These are phyloP conservation scores for Cephus rjabovi DNA, from an alignment of 2,888 invertebrate species.

Conservation along the genomic window DNA sequence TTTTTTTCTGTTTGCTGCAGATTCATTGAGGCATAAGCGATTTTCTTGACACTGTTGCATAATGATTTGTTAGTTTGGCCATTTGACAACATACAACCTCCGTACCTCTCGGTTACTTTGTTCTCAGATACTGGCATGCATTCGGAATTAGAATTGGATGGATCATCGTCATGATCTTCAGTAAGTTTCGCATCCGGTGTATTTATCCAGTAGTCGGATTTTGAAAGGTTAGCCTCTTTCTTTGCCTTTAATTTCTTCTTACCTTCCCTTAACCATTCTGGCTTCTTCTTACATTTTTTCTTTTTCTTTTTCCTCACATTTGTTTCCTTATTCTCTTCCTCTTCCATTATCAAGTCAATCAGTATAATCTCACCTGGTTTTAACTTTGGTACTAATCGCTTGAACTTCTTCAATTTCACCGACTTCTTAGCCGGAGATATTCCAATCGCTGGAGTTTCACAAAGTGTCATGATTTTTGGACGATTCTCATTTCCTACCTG, in stretches of 20 bases:
- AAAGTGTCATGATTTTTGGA: neutral
- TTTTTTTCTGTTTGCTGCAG: conserved; percentile 8
- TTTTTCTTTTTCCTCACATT: conserved; percentile 27
- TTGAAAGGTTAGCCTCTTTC: conserved; percentile 6
- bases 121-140: conserved; percentile 34
- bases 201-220: conserved; percentile 27
- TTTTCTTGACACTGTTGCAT: neutral
- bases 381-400: conserved; percentile 25
- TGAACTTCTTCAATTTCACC: conserved; percentile 14
- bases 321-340: conserved; percentile 21
- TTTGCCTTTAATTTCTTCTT: conserved; percentile 32
- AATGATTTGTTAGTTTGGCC: neutral
- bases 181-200: conserved; percentile 43
- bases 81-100: conserved; percentile 4
- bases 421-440: conserved; percentile 7
- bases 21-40: neutral
- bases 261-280: conserved; percentile 37
- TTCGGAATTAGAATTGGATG: conserved; percentile 11
- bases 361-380: conserved; percentile 39
- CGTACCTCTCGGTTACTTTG: conserved; percentile 35
- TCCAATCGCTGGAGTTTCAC: neutral
- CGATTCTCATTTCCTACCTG: neutral
- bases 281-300: conserved; percentile 30
- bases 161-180: conserved; percentile 27
- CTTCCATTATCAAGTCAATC: conserved; percentile 46